phyloP scores from a whole-genome alignment of 2,113 vertebrate genomes.

The Chunga burmeisteri region DNA sequence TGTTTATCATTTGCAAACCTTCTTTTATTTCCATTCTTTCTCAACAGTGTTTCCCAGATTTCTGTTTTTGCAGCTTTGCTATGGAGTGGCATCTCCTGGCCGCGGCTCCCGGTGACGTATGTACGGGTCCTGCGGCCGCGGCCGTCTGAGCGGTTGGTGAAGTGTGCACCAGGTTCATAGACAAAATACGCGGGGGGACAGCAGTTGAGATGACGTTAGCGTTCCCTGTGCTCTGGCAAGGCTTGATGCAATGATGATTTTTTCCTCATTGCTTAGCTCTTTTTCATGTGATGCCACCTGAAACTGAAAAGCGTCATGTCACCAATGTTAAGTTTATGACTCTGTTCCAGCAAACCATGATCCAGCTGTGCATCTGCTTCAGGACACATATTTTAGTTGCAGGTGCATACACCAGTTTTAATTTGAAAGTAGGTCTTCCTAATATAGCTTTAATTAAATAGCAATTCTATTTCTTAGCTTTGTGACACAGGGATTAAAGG shows the following conservation, averaged over 20 bases:
- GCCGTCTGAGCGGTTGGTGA: rapidly evolving
- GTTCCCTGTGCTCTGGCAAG: background rate
- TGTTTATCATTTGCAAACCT: background rate
- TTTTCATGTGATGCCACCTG: background rate
- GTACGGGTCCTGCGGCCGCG: rapidly evolving
- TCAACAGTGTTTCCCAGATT: background rate
- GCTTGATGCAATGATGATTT: background rate
- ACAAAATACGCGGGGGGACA: background rate
- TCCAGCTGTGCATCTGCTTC: background rate
- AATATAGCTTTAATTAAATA: background rate
- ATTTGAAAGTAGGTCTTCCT: background rate
- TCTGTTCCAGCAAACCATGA: background rate
- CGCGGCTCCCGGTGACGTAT: rapidly evolving
- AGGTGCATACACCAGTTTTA: background rate
- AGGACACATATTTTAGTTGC: background rate
- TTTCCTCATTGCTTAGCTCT: background rate
- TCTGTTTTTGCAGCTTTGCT: background rate
- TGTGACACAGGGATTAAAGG: background rate
- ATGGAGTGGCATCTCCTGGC: background rate
- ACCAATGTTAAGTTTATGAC: background rate
- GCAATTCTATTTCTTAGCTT: background rate
- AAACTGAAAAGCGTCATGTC: background rate
- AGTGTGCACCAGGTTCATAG: rapidly evolving
- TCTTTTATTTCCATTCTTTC: background rate
- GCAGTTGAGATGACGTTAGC: rapidly evolving